phyloP scores from a whole-genome alignment of 2,113 vertebrate genomes.

The Semnornis frantzii region DNA sequence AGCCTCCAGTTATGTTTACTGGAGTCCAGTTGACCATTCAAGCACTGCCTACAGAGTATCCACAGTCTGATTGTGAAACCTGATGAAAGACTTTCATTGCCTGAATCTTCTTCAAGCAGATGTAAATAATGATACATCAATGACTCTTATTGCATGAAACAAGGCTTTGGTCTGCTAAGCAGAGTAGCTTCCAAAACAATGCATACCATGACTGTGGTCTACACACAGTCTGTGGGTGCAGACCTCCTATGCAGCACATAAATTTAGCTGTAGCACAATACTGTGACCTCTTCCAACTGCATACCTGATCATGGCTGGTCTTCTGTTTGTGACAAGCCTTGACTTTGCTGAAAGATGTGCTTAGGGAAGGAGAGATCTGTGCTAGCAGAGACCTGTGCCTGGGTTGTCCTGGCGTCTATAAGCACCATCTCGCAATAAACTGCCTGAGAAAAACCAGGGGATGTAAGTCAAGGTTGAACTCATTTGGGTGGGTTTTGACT shows the following conservation, averaged over 20 bases:
- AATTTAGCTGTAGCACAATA: not conserved
- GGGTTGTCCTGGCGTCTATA: not conserved
- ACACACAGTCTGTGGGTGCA: not conserved
- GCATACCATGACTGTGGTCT: not conserved
- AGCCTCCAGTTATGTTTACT: not conserved
- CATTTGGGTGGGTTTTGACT: conserved; percentile 15
- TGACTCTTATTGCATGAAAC: not conserved
- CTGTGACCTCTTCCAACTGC: not conserved
- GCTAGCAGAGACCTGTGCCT: not conserved
- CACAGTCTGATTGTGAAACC: not conserved
- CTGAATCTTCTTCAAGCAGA: not conserved
- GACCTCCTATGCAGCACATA: no score
- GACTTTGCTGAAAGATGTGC: not conserved
- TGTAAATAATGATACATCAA: not conserved
- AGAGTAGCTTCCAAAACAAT: not conserved
- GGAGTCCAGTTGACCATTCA: not conserved
- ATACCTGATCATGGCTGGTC: not conserved
- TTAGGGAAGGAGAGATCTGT: not conserved
- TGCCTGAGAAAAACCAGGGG: not conserved
- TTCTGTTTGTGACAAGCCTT: not conserved
- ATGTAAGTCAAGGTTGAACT: not conserved
- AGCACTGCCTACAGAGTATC: not conserved
- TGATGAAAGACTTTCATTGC: not conserved
- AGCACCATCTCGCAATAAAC: not conserved
- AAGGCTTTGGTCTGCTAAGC: not conserved